These are phyloP conservation scores for Temnothorax unifasciatus DNA, from an alignment of 2,888 invertebrate species.

Conservation along the genomic window DNA sequence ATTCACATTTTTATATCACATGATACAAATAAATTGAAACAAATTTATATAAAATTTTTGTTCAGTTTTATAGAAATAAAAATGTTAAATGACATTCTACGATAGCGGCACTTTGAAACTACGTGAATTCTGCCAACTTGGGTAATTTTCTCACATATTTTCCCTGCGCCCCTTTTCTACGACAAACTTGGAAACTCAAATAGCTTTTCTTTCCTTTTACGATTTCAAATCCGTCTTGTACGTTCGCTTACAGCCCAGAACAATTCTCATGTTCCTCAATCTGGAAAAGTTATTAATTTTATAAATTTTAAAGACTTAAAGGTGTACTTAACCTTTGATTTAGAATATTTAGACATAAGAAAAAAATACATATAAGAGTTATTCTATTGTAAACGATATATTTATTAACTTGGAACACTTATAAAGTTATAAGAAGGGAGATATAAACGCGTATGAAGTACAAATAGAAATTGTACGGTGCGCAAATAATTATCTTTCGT, in stretches of 20 bases:
- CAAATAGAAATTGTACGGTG: neutral
- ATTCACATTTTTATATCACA: neutral
- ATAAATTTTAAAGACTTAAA: neutral
- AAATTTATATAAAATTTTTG: constrained; percentile 7
- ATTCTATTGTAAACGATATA: neutral
- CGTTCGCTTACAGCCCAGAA: neutral
- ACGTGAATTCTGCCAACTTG: constrained; percentile 41
- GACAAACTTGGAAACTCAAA: constrained; percentile 27
- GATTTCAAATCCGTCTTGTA: constrained; percentile 31
- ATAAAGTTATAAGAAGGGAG: neutral
- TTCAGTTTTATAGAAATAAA: constrained; percentile 10
- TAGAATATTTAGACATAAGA: neutral
- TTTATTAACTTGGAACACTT: neutral
- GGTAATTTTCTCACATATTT: constrained; percentile 38
- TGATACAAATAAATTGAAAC: neutral
- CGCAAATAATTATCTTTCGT: neutral
- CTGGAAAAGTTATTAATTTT: constrained; percentile 21
- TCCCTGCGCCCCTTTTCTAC: constrained; percentile 19
- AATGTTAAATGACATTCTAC: constrained; percentile 21
- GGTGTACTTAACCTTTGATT: neutral
- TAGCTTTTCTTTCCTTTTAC: constrained; percentile 21
- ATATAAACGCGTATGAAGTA: neutral
- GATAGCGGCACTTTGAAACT: constrained; percentile 14
- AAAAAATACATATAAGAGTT: neutral
- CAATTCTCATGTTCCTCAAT: neutral